phyloP scores from a whole-genome alignment of 2,797 vertebrate genomes.

The Bovichtus diacanthus region DNA sequence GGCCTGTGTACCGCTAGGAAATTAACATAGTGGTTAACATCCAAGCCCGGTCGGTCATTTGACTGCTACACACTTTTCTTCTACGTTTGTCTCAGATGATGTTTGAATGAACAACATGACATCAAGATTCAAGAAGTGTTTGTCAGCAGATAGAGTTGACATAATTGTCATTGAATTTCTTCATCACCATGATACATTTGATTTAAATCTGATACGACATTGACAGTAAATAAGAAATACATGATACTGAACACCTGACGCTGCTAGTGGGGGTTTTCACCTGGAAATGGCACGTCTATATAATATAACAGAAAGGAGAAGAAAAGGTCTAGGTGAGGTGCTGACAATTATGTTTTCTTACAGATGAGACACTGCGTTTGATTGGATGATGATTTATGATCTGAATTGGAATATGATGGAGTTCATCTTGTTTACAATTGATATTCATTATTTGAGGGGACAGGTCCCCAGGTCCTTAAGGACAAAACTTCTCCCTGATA shows the following conservation, averaged over 20 bases:
- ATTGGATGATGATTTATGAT: neutral
- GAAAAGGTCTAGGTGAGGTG: too few relatives aligned
- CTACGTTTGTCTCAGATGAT: neutral
- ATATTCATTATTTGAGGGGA: neutral
- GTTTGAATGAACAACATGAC: neutral
- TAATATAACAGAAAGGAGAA: neutral
- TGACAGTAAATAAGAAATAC: neutral
- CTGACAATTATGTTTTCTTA: neutral
- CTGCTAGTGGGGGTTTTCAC: neutral
- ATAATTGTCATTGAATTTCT: neutral
- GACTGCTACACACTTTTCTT: constrained; percentile 9
- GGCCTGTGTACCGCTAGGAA: neutral
- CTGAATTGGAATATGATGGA: neutral
- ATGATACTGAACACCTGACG: neutral
- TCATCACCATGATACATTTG: neutral
- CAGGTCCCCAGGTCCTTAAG: too few relatives aligned
- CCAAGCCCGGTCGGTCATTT: neutral
- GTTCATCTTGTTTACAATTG: neutral
- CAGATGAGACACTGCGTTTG: neutral
- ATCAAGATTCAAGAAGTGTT: neutral
- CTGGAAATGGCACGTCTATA: neutral
- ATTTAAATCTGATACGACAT: neutral
- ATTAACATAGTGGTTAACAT: constrained; percentile 40
- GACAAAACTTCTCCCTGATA: neutral
- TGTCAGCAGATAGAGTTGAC: neutral